Base-by-base conservation (phyloP, 37 sponge, comb jelly and placozoan species). In the Axinella damicornis region DNA sequence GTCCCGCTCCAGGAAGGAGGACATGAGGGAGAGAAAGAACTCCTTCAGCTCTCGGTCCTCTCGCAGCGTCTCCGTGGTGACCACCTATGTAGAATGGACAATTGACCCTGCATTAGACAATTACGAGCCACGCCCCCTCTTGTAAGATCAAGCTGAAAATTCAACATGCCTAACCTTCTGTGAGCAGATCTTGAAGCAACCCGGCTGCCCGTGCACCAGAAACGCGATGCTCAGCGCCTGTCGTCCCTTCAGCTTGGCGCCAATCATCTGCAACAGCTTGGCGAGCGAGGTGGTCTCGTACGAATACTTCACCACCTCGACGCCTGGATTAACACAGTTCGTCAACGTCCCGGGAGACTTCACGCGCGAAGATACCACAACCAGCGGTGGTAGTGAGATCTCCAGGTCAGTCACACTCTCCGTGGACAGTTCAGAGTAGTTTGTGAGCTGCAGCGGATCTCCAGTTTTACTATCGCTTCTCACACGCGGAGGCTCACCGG, bases 181-280 rank as follows among this genome's bases (percentile, higher is more conserved):
- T 14, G 77, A 65, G 57, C 72, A 85, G 53, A 94, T 38, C 40
- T 94, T 94, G 60, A 90, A 65, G 76, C 57, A 78, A 0, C 88
- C 88, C n/a, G 94, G 69, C 31, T 82, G 77, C 2, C 94, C 94
- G 55, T 94, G 87, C 66, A 87, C 70, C 34, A 95, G 30, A 2
- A 95, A 53, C 5, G 93, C 96, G 21, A 95, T 87, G 69, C 88
- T 80, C 52, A 88, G 62, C 0, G 93, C 93, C 33, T 55, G 57
- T 17, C 85, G 41, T 0, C 91, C 93, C 34, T 89, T 79, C 73
- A 95, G 35, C 38, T 71, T 76, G 56, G 75, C 64, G 13, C 81
- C 75, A 0, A 95, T 60, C 71, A 69, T 28, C 46, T 84, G 78
- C 16, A 92, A 77, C 12, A 96, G 85, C 79, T 56, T 69, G 20